Evolutionary conservation across 1,140 invertebrate species (phyloP), one percentile per base, ranked within the genome.

Genomic region (Nylanderia fulva): DNA sequence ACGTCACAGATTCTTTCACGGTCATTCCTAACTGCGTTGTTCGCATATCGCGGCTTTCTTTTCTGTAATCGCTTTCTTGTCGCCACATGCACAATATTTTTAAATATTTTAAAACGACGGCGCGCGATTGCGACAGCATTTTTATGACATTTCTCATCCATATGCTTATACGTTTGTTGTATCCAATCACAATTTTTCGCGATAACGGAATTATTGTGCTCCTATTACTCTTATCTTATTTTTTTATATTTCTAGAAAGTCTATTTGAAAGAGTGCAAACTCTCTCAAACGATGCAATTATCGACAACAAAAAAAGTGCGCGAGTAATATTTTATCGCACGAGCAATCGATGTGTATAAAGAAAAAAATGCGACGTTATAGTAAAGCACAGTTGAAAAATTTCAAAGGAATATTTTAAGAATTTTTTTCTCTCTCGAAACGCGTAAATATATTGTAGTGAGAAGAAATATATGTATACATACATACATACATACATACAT

Each of bases 191-290:
- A 0, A 63, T 76, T 42, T 39, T n/a, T 18, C 18, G 6, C 24
- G 33, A 80, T 71, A 69, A 58, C 64, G 24, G 24, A 15, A 24
- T 52, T 45, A 56, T 71, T 71, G 52, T 58, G 15, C 5, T 48
- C n/a, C n/a, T 48, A 15, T 60, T n/a, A 18, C 54, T 42, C 15
- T 72, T 82, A 82, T 82, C 36, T 71, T 15, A 48, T 42, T 63
- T 42, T 63, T 58, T 69, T 80, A 33, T 29, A 69, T 69, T 71
- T 69, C 54, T 72, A 71, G 52, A 72, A 82, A 72, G 52, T 15
- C 21, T 56, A 33, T 56, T 58, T 71, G 27, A 82, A 18, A 5
- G 21, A 45, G 21, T 27, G 27, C 15, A n/a, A 42, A 54, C 11
- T 48, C 11, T 45, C 11, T 48, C 29, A 1, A n/a, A 21, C 24